Percentiles rank a stretch among this genome's conserved stretches.
Conservation (phyloP, 2,888 invertebrate species). For the Acleris laterana region DNA sequence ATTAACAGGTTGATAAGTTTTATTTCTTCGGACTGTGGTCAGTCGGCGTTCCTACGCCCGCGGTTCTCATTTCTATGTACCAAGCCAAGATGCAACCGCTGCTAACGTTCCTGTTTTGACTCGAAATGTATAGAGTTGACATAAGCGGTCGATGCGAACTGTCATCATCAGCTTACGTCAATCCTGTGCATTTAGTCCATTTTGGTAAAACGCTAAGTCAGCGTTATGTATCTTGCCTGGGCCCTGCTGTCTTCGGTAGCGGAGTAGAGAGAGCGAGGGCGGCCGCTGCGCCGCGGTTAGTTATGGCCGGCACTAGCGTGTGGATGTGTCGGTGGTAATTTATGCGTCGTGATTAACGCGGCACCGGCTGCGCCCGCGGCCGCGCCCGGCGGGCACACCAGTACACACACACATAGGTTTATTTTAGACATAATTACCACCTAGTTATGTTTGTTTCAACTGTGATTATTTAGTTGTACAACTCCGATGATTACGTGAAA, state of each 20-base stretch:
- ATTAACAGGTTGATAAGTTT: conserved; percentile 51
- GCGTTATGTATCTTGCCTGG: too few relatives aligned
- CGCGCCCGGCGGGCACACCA: not conserved
- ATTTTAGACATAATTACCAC: conserved; percentile 73
- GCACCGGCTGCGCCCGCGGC: conserved; percentile 32
- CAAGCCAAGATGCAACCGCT: too few relatives aligned
- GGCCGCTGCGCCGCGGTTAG: conserved; percentile 10
- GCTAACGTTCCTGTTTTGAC: too few relatives aligned
- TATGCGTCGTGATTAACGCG: conserved; percentile 40
- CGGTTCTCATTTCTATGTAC: conserved; percentile 45
- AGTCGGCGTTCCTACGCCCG: conserved; percentile 46
- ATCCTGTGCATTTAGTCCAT: too few relatives aligned
- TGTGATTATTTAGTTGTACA: conserved; percentile 86
- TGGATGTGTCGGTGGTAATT: conserved; percentile 37
- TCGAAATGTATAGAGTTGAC: too few relatives aligned
- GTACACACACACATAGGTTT: conserved; percentile 57
- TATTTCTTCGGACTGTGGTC: conserved; percentile 42
- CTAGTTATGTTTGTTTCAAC: conserved; percentile 83
- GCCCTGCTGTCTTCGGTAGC: conserved; percentile 55
- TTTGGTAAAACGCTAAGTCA: too few relatives aligned
- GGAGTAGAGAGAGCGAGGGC: not conserved
- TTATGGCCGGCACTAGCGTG: conserved; percentile 26
- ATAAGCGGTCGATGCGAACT: too few relatives aligned
- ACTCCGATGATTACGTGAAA: conserved; percentile 84
- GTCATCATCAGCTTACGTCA: too few relatives aligned